Base-by-base conservation (phyloP, 2,888 invertebrate genomes). In the Agonopterix arenella region DNA sequence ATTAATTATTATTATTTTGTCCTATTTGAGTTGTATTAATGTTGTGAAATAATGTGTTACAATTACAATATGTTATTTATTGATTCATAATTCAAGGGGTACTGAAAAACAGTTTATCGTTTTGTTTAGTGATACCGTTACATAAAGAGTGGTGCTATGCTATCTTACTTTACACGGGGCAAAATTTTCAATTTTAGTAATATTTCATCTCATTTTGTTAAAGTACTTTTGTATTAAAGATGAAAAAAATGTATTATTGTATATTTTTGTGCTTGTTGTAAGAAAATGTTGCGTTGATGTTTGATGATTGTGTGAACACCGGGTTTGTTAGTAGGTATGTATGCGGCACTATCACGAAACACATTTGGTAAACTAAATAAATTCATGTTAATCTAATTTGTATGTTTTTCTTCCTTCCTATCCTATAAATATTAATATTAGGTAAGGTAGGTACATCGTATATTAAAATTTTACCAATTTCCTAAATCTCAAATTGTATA, bases 291-390 rank as follows among this genome's bases (percentile, higher is more conserved):
- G 72, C 72, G 66, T 79, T 77, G 68, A 70, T 76, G 73, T 80
- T 78, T 73, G 68, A 55, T 56, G 67, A 67, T 63, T 59, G 70
- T 80, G 78, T 79, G 68, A 67, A 78, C 84, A 84, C 84, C 59
- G 66, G 69, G 78, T 64, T 78, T 81, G 76, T 78, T 81, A 83
- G 80, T 78, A 78, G 73, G 67, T 78, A 78, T 74, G 67, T 79
- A 78, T 66, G 71, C 67, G 68, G 82, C 85, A 86, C 86, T 73
- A 69, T 82, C 84, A 86, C 83, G 71, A 73, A 80, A 83, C 80
- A 82, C 77, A 78, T 80, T 54, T 84, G 78, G 79, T 83, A 76
- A 83, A 79, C 73, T 78, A 75, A 88, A 85, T 85, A 88, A 86
- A 86, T 77, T 76, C 79, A 86, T 85, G 84, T 86, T 84, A 84